Evolutionary conservation across 2,888 invertebrate species (phyloP).

Genomic region (Aelia acuminata): DNA sequence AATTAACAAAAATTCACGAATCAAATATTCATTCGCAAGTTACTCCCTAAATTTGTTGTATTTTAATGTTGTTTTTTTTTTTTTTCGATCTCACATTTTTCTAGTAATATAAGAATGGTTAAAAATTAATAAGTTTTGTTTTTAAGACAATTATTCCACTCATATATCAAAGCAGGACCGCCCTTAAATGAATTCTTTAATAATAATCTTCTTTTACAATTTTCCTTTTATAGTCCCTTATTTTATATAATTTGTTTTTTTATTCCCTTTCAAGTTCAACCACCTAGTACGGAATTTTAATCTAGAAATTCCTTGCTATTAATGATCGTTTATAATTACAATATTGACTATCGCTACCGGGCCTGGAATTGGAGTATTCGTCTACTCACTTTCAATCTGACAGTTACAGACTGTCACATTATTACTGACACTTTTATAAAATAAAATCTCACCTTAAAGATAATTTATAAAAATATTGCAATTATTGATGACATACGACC

Average conservation of each 20-base stretch:
- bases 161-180: not conserved
- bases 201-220: too few relatives aligned
- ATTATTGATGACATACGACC: too few relatives aligned
- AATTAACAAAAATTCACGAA: too few relatives aligned
- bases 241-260: not conserved
- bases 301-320: not conserved
- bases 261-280: not conserved
- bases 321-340: not conserved
- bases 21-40: too few relatives aligned
- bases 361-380: too few relatives aligned
- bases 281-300: not conserved
- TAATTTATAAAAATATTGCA: too few relatives aligned
- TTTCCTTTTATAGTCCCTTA: not conserved
- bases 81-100: not conserved
- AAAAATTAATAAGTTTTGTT: slow-evolving; percentile 15
- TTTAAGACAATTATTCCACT: not conserved
- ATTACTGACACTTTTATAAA: too few relatives aligned
- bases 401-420: too few relatives aligned
- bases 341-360: not conserved
- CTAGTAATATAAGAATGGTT: not conserved
- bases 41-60: too few relatives aligned
- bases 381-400: too few relatives aligned
- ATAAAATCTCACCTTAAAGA: too few relatives aligned
- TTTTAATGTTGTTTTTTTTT: too few relatives aligned
- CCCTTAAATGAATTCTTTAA: not conserved